phyloP scores from a whole-genome alignment of 2,797 vertebrate species.

The Leptoclinus maculatus region DNA sequence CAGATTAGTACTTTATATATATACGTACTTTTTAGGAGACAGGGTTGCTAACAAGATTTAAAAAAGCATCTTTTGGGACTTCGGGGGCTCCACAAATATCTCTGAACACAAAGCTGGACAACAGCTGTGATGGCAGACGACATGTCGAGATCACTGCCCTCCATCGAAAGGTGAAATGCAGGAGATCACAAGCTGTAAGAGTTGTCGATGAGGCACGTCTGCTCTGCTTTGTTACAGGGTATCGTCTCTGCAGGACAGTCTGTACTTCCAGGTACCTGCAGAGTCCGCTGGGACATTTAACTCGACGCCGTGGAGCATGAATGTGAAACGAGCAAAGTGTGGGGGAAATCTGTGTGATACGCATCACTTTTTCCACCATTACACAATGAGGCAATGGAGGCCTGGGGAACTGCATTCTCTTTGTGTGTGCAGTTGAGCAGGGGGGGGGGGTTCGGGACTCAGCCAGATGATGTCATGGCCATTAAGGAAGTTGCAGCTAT shows the following conservation, averaged over 20 bases:
- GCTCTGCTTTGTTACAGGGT: background rate
- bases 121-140: background rate
- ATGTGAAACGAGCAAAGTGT: slow-evolving; percentile 46
- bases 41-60: background rate
- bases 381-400: slow-evolving; percentile 75
- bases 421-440: slow-evolving; percentile 30
- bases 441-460: slow-evolving; percentile 38
- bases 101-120: background rate
- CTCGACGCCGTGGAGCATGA: slow-evolving; percentile 15
- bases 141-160: background rate
- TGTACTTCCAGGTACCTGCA: slow-evolving; percentile 9
- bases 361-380: slow-evolving; percentile 78
- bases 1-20: background rate
- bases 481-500: slow-evolving; percentile 75
- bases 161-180: background rate
- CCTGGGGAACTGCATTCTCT: slow-evolving; percentile 52
- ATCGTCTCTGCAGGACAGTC: slow-evolving; percentile 9
- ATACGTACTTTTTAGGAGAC: background rate
- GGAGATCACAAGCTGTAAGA: background rate
- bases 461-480: slow-evolving; percentile 82
- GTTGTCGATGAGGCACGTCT: background rate
- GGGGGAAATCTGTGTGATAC: slow-evolving; percentile 53
- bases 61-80: background rate
- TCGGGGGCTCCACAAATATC: background rate
- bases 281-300: slow-evolving; percentile 46